These are phyloP conservation scores for Esox masquinongy DNA, from an alignment of 2,797 vertebrate species.

Conservation along the genomic window DNA sequence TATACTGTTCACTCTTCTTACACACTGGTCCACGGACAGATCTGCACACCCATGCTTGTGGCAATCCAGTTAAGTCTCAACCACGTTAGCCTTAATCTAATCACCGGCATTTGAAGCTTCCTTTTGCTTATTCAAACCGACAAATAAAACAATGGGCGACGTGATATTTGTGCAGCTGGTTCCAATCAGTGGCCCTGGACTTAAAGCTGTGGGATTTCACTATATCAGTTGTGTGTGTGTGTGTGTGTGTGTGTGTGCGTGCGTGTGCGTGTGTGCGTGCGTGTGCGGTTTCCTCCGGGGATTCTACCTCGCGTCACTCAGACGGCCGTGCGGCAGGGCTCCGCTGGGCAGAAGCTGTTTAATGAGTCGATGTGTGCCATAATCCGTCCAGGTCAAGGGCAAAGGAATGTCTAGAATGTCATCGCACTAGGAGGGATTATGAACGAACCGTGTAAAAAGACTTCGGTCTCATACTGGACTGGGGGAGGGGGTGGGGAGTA, in stretches of 20 bases:
- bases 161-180: neutral
- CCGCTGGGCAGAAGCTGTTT: conserved; percentile 1
- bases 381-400: neutral
- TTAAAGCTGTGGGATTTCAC: neutral
- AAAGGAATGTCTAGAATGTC: neutral
- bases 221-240: neutral
- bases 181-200: neutral
- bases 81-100: neutral
- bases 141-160: neutral
- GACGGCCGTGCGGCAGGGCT: neutral
- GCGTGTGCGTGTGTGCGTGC: neutral
- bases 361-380: neutral
- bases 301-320: neutral
- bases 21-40: neutral
- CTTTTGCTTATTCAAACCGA: neutral
- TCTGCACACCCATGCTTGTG: neutral
- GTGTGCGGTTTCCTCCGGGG: neutral
- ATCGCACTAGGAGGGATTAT: neutral
- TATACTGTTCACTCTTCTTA: neutral
- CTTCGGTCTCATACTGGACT: neutral
- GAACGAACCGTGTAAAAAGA: neutral
- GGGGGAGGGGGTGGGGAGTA: neutral
- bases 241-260: neutral
- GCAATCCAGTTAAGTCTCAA: neutral
- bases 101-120: neutral